Evolutionary conservation across 1,140 invertebrate genomes (phyloP).

Genomic region (Coelopa frigida): DNA sequence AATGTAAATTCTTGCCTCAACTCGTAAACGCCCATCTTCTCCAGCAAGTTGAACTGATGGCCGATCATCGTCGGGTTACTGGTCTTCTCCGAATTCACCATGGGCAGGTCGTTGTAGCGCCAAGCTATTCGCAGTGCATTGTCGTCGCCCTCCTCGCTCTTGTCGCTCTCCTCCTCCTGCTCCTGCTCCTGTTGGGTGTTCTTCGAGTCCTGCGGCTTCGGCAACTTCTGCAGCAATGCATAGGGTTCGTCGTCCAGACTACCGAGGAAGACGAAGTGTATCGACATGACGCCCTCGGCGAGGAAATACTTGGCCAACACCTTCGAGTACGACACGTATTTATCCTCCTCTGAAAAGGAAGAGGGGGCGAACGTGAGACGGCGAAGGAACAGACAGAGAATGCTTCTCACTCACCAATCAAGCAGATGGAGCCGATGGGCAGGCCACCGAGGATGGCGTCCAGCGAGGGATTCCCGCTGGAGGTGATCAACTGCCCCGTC

Average conservation of each 20-base stretch:
- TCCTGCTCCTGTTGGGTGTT: conserved; percentile 17
- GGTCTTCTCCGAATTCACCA: conserved; percentile 53
- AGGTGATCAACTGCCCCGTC: conserved; percentile 62
- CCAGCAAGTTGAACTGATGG: conserved; percentile 73
- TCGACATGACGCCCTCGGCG: conserved; percentile 68
- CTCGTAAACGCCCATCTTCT: conserved; percentile 61
- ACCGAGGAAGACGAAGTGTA: conserved; percentile 63
- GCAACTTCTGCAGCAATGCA: conserved; percentile 50
- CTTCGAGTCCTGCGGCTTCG: conserved; percentile 36
- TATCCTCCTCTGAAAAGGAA: conserved; percentile 67
- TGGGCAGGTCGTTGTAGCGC: conserved; percentile 69
- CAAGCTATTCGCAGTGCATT: conserved; percentile 78
- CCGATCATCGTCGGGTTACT: conserved; percentile 44
- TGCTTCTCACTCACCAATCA: conserved; percentile 48
- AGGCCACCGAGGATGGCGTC: conserved; percentile 61
- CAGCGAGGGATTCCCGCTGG: conserved; percentile 63
- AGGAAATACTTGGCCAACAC: conserved; percentile 73
- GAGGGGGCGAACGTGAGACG: background rate
- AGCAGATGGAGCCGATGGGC: conserved; percentile 52
- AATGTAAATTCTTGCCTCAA: too few relatives aligned
- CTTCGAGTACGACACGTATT: conserved; percentile 64
- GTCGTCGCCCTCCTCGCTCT: conserved; percentile 16
- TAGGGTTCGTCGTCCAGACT: conserved; percentile 62
- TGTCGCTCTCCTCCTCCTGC: conserved; percentile 20
- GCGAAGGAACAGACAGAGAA: background rate